Evolutionary conservation across 2,797 vertebrate species (phyloP), one percentile per base, ranked within the genome.

Genomic region (Poecilia gillii): DNA sequence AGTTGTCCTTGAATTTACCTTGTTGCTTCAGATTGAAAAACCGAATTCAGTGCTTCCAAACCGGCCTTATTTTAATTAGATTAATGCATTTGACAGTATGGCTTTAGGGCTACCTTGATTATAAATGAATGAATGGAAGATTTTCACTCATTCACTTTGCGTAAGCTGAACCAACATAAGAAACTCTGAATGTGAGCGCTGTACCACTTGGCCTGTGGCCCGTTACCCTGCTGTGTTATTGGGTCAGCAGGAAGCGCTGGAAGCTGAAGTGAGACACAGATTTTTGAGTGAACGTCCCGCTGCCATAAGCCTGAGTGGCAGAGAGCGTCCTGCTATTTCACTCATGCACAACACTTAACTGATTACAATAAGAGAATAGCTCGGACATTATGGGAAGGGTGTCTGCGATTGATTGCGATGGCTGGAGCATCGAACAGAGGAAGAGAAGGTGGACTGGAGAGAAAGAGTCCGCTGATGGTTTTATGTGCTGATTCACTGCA

Each of bases 401-500:
- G 82, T 85, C 82, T 87, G 68, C n/a, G 78, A 68, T 75, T 73
- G 86, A 83, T 55, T 72, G 84, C 45, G 77, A 77, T 53, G 74
- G 83, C 72, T 66, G 14, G 70, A 62, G 20, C 36, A 74, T 73
- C 33, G 72, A 82, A 74, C 46, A 82, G 82, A 85, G 14, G 8
- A 66, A 77, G 80, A 68, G 79, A 49, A n/a, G 46, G 72, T 78
- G 16, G 51, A 76, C 33, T 12, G 45, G 16, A 82, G 72, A 46
- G 46, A 84, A 72, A 74, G 76, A 80, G 76, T 73, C 81, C 76
- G 81, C 73, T 91, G 87, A 88, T 66, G 79, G 86, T 77, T 93
- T 93, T 88, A 89, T 88, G 82, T 74, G 79, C 14, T 43, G 89
- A 89, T 88, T 91, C 80, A 59, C 74, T 83, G 82, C 80, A 80